Evolutionary conservation across 2,113 vertebrate genomes (phyloP).

Genomic region (Sinocyclocheilus grahami): DNA sequence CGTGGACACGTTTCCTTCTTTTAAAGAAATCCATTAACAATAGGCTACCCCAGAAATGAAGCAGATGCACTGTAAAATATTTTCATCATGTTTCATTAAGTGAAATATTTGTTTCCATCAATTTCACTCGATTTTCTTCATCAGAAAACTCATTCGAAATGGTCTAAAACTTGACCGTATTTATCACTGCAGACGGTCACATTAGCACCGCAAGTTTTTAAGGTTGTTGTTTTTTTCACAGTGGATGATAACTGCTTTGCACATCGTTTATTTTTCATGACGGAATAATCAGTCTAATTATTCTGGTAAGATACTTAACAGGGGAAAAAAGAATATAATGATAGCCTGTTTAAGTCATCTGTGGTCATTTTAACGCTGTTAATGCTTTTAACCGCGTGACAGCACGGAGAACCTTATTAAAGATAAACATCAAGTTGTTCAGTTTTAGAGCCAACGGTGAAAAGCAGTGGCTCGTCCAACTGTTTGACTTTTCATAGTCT

Average conservation of each 20-base stretch:
- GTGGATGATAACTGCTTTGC: neutral
- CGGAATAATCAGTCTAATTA: neutral
- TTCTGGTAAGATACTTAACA: neutral
- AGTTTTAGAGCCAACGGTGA: neutral
- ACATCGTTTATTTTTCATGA: neutral
- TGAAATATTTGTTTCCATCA: neutral
- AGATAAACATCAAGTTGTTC: slow-evolving; percentile 14
- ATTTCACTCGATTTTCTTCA: neutral
- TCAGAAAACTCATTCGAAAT: neutral
- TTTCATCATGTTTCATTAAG: neutral
- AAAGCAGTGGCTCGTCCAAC: neutral
- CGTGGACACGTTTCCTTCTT: neutral
- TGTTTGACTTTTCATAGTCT: neutral
- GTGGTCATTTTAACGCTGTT: neutral
- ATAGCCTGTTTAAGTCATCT: neutral
- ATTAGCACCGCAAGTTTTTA: neutral
- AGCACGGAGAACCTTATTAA: neutral
- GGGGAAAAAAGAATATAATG: neutral
- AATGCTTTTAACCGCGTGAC: slow-evolving; percentile 1
- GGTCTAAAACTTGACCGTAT: neutral
- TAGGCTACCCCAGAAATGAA: neutral
- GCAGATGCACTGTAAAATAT: neutral
- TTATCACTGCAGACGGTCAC: neutral
- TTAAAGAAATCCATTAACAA: no score
- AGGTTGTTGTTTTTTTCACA: neutral